These are phyloP conservation scores for Aphaenogaster ashmeadi DNA, from an alignment of 1,140 invertebrate species.

Conservation along the genomic window DNA sequence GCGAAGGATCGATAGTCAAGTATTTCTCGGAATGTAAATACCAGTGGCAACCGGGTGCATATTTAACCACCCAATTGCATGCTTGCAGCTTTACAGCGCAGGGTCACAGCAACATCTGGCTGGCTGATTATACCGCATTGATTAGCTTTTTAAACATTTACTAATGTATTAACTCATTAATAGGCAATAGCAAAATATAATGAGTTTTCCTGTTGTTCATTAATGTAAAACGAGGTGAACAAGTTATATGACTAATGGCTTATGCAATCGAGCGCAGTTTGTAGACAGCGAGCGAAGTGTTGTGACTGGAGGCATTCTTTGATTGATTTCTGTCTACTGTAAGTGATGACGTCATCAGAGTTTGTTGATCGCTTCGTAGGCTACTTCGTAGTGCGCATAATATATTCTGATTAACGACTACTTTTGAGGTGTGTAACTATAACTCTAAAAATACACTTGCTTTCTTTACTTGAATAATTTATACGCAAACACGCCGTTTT, in stretches of 20 bases:
- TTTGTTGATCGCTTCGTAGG: neutral
- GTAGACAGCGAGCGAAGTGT: neutral
- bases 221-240: neutral
- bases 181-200: neutral
- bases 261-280: neutral
- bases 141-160: conserved; percentile 10
- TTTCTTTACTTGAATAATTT: neutral
- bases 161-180: neutral
- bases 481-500: neutral
- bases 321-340: neutral
- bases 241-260: neutral
- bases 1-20: conserved; percentile 75
- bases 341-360: neutral
- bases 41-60: conserved; percentile 62
- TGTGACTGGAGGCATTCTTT: neutral
- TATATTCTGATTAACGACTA: neutral
- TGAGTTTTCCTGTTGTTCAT: neutral
- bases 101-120: neutral
- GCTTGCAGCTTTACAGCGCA: conserved; percentile 60
- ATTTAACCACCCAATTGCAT: conserved; percentile 68
- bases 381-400: neutral
- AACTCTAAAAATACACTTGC: neutral
- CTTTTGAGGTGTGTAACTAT: neutral
- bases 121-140: neutral
- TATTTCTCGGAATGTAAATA: conserved; percentile 71